These are phyloP conservation scores for Epinephelus lanceolatus DNA, from an alignment of 2,113 vertebrate species.

Conservation along the genomic window DNA sequence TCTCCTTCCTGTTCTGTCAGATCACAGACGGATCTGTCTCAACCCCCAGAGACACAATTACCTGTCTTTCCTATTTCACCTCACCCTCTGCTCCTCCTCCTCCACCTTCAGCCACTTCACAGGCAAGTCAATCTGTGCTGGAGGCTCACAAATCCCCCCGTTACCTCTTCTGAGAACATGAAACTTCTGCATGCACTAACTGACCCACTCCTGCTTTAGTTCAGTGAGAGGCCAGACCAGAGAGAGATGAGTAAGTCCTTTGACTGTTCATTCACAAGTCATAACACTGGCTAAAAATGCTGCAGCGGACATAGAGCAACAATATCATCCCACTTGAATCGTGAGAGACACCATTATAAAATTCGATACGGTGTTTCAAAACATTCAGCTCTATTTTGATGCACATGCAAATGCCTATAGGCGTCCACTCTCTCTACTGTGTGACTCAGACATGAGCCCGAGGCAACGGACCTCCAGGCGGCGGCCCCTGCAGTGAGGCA, in stretches of 20 bases:
- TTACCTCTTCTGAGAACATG: not conserved
- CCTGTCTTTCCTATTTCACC: slow-evolving; percentile 19
- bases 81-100: slow-evolving; percentile 29
- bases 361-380: not conserved
- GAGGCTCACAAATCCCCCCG: slow-evolving; percentile 12
- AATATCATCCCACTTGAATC: not conserved
- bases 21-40: slow-evolving; percentile 29
- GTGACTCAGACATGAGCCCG: slow-evolving; percentile 1
- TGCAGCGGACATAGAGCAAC: not conserved
- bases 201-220: not conserved
- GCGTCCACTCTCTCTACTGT: not conserved
- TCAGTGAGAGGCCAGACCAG: not conserved
- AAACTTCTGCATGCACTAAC: not conserved
- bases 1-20: slow-evolving; percentile 16
- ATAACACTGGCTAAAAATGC: not conserved
- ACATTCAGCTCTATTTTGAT: not conserved
- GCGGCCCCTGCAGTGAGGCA: slow-evolving; percentile 25
- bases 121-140: slow-evolving; percentile 14
- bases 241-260: not conserved
- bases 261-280: not conserved
- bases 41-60: slow-evolving; percentile 60
- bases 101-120: slow-evolving; percentile 36
- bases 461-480: slow-evolving; percentile 42
- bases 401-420: not conserved
- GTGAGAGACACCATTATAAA: not conserved